phyloP scores from a whole-genome alignment of 2,888 invertebrate genomes.

The Deilephila elpenor region DNA sequence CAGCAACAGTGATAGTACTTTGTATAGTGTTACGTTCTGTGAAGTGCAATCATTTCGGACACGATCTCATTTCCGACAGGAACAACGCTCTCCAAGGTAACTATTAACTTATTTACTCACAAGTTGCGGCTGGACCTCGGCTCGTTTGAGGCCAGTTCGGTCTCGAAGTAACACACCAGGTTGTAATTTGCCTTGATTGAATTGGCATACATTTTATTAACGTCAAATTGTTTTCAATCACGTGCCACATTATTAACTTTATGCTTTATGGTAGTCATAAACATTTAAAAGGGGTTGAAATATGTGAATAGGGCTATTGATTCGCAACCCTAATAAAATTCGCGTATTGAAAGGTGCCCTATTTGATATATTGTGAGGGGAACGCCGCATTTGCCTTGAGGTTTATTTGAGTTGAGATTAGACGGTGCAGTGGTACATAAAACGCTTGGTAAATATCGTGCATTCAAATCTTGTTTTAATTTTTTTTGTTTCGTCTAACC shows the following conservation, averaged over 20 bases:
- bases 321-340: conserved; percentile 80
- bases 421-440: conserved; percentile 59
- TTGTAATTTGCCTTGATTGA: conserved; percentile 10
- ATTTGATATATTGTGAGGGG: conserved; percentile 72
- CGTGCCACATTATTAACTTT: conserved; percentile 50
- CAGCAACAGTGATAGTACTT: conserved; percentile 40
- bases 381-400: conserved; percentile 61
- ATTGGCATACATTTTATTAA: conserved; percentile 8
- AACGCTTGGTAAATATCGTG: conserved; percentile 31
- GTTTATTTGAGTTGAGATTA: conserved; percentile 63
- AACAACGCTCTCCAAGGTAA: conserved; percentile 28
- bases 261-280: conserved; percentile 53
- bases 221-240: conserved; percentile 46
- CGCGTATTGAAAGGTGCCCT: conserved; percentile 71
- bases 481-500: neutral
- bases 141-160: neutral
- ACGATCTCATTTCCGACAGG: neutral
- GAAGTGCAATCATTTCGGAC: conserved; percentile 43
- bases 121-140: conserved; percentile 13
- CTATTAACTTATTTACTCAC: conserved; percentile 20
- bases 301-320: conserved; percentile 68
- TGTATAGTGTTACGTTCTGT: conserved; percentile 40
- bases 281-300: conserved; percentile 61
- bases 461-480: conserved; percentile 8
- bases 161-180: neutral